Evolutionary conservation across 2,888 invertebrate genomes (phyloP).

Genomic region (Eupelmus urozonus): DNA sequence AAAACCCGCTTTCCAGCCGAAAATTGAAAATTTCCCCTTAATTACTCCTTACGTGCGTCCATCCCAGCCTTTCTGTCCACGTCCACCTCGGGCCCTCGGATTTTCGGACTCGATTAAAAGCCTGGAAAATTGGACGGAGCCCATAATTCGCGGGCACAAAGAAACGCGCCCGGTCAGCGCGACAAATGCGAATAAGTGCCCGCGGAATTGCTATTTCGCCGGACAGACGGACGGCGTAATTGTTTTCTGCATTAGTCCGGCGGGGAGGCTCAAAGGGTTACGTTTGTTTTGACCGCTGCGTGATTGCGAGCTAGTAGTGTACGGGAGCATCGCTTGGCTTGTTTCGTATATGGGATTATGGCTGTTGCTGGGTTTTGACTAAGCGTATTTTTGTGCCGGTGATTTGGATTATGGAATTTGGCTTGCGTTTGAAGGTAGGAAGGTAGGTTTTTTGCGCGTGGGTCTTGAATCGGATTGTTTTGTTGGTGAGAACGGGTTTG

Average conservation of each 20-base stretch:
- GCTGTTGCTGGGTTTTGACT: too few species aligned
- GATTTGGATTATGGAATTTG: too few species aligned
- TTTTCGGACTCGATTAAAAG: constrained; percentile 61
- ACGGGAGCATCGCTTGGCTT: too few species aligned
- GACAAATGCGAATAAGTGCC: constrained; percentile 39
- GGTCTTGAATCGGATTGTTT: too few species aligned
- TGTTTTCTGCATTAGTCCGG: constrained; percentile 43
- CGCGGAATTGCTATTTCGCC: constrained; percentile 40
- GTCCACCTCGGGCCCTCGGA: neutral
- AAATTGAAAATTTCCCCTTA: constrained; percentile 21
- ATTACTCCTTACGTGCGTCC: constrained; percentile 16
- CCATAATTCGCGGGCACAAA: constrained; percentile 54
- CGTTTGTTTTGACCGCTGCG: too few species aligned
- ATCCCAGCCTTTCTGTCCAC: neutral
- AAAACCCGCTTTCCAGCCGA: neutral
- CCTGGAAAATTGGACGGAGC: constrained; percentile 68
- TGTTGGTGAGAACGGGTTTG: too few species aligned
- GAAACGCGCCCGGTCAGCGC: constrained; percentile 33
- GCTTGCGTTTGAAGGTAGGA: too few species aligned
- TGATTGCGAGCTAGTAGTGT: too few species aligned
- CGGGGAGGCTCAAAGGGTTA: neutral
- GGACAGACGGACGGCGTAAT: constrained; percentile 12
- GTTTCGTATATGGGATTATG: too few species aligned
- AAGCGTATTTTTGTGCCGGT: too few species aligned
- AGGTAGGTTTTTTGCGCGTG: too few species aligned